A percentile compares a stretch with the other conserved stretches of the same genome.
phyloP scores from a whole-genome alignment of 37 sponge, comb jelly and placozoan species.

The Agelas oroides region DNA sequence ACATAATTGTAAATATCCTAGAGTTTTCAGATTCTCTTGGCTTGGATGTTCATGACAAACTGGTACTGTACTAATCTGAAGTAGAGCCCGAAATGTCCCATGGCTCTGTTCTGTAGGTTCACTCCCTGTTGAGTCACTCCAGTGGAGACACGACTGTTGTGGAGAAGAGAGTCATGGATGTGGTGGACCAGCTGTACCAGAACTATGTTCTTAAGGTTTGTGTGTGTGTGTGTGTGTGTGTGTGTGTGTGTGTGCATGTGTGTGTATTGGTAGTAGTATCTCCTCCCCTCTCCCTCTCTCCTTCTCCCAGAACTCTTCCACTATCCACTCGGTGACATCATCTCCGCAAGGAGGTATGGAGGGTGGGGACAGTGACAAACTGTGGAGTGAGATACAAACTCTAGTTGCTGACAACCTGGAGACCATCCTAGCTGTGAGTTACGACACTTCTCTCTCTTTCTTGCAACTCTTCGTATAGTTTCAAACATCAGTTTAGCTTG shows the following conservation, averaged over 20 bases:
- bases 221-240: too few relatives aligned
- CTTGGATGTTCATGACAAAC: too few relatives aligned
- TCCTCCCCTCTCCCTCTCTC: too few relatives aligned
- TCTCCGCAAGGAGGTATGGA: neutral
- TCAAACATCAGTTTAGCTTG: too few relatives aligned
- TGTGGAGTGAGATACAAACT: neutral
- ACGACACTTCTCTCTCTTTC: too few relatives aligned
- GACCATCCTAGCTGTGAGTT: constrained; percentile 51
- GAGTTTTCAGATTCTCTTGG: too few relatives aligned
- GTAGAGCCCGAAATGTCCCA: too few relatives aligned
- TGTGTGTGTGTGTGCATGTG: too few relatives aligned
- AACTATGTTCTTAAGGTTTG: constrained; percentile 33
- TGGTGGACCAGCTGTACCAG: constrained; percentile 54
- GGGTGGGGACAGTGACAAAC: neutral
- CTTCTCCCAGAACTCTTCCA: neutral
- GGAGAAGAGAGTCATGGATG: constrained; percentile 34
- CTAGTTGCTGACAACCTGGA: constrained; percentile 36
- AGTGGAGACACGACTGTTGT: neutral
- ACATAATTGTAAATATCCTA: too few relatives aligned
- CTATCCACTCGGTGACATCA: neutral
- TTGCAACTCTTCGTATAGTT: too few relatives aligned
- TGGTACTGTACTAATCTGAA: too few relatives aligned
- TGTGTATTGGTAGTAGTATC: too few relatives aligned
- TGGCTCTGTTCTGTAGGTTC: constrained; percentile 5
- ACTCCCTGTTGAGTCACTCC: constrained; percentile 10